Evolutionary conservation across 2,888 invertebrate genomes (phyloP).

Genomic region (Torymus aiolomorphi): DNA sequence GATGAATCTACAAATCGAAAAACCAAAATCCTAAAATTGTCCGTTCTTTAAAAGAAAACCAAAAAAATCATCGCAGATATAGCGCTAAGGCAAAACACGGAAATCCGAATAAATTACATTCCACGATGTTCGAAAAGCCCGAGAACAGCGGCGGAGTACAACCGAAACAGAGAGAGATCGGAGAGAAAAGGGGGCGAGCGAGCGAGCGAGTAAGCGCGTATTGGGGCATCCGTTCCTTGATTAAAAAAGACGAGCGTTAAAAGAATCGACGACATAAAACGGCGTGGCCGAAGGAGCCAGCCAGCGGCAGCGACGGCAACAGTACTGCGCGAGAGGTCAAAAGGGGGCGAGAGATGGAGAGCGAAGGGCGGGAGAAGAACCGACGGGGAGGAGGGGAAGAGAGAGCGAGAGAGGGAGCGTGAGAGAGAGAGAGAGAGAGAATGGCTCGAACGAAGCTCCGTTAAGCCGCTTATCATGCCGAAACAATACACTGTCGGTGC

Average conservation of each 20-base stretch:
- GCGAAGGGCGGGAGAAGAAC: slow-evolving; percentile 19
- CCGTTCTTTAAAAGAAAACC: not conserved
- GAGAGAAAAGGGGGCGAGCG: not conserved
- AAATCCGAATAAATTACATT: slow-evolving; percentile 40
- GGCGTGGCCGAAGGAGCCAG: slow-evolving; percentile 17
- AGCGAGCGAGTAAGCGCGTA: not conserved
- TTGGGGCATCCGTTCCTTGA: slow-evolving; percentile 34
- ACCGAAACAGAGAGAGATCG: not conserved
- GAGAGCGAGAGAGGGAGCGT: slow-evolving; percentile 54
- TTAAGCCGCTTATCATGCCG: slow-evolving; percentile 76
- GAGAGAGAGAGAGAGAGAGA: too few relatives aligned
- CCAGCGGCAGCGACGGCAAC: not conserved
- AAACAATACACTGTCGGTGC: slow-evolving; percentile 76
- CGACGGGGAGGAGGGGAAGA: slow-evolving; percentile 15
- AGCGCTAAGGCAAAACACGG: not conserved
- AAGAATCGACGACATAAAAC: slow-evolving; percentile 48
- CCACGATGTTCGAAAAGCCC: slow-evolving; percentile 7
- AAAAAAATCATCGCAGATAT: not conserved
- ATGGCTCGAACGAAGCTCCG: slow-evolving; percentile 70
- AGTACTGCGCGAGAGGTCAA: not conserved
- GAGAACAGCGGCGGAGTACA: not conserved
- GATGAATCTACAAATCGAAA: too few relatives aligned
- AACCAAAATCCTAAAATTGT: too few relatives aligned
- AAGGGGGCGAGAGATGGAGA: slow-evolving; percentile 8
- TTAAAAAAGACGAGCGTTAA: slow-evolving; percentile 51